A percentile compares a stretch with the other conserved stretches of the same genome.
These are phyloP conservation scores for Trimorus sp. DNA, from an alignment of 2,888 invertebrate genomes.

Conservation along the genomic window DNA sequence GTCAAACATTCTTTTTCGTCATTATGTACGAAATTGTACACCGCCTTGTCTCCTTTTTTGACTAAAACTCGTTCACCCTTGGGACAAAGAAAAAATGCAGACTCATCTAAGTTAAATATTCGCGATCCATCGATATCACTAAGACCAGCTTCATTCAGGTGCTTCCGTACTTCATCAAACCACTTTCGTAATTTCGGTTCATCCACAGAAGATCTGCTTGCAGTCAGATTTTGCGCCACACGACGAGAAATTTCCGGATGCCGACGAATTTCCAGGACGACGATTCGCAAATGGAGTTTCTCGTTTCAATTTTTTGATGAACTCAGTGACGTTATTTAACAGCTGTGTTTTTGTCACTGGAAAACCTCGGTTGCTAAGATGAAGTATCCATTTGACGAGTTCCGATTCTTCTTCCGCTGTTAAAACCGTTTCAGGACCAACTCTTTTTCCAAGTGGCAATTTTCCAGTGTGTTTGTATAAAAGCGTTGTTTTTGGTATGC, in stretches of 20 bases:
- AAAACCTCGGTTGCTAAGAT: constrained; percentile 35
- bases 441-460: constrained; percentile 10
- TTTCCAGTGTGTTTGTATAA: background rate
- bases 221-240: background rate
- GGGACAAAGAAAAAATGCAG: constrained; percentile 36
- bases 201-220: background rate
- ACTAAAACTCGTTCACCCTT: constrained; percentile 25
- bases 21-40: constrained; percentile 37
- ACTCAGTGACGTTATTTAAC: constrained; percentile 47
- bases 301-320: constrained; percentile 53
- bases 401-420: background rate
- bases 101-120: constrained; percentile 48
- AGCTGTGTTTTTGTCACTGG: constrained; percentile 58
- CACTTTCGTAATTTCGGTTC: constrained; percentile 47
- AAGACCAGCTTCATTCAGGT: constrained; percentile 15
- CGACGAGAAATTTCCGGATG: constrained; percentile 35
- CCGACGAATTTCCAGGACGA: constrained; percentile 61
- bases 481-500: constrained; percentile 8
- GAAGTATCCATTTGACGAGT: background rate
- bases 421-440: background rate
- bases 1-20: constrained; percentile 40
- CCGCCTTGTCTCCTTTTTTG: constrained; percentile 38
- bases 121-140: constrained; percentile 17
- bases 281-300: constrained; percentile 50
- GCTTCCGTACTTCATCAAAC: constrained; percentile 60